Evolutionary conservation across 2,113 vertebrate genomes (phyloP).

Genomic region (Stegastes partitus): DNA sequence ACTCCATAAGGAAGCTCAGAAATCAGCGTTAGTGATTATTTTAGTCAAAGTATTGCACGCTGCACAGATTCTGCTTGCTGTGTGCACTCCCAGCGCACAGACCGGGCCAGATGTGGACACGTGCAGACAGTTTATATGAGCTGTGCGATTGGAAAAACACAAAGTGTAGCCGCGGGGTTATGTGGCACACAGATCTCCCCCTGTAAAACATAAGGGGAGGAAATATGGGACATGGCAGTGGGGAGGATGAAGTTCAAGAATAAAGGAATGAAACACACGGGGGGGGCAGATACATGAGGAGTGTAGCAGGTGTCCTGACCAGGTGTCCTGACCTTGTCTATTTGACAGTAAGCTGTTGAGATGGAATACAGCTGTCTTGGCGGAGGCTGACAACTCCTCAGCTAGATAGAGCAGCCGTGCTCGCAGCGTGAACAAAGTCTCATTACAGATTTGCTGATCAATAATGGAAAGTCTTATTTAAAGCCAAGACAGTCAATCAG

Average conservation of each 20-base stretch:
- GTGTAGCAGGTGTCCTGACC: constrained; percentile 44
- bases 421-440: constrained; percentile 24
- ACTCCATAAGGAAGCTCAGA: background rate
- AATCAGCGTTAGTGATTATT: background rate
- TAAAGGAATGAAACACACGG: constrained; percentile 16
- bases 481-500: background rate
- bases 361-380: constrained; percentile 48
- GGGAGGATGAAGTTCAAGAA: background rate
- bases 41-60: no score
- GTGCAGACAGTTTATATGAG: constrained; percentile 4
- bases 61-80: no score
- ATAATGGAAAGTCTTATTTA: constrained; percentile 31
- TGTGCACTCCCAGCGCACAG: no score
- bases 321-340: constrained; percentile 53
- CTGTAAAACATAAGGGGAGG: background rate
- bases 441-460: constrained; percentile 34
- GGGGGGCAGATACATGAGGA: constrained; percentile 5
- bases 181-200: background rate
- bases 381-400: constrained; percentile 15
- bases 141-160: no score
- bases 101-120: background rate
- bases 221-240: constrained; percentile 1
- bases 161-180: background rate
- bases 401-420: background rate
- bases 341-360: constrained; percentile 48